Percentiles rank a stretch among this genome's conserved stretches.
phyloP scores from a whole-genome alignment of 2,113 vertebrate genomes.

The Plectropomus leopardus region DNA sequence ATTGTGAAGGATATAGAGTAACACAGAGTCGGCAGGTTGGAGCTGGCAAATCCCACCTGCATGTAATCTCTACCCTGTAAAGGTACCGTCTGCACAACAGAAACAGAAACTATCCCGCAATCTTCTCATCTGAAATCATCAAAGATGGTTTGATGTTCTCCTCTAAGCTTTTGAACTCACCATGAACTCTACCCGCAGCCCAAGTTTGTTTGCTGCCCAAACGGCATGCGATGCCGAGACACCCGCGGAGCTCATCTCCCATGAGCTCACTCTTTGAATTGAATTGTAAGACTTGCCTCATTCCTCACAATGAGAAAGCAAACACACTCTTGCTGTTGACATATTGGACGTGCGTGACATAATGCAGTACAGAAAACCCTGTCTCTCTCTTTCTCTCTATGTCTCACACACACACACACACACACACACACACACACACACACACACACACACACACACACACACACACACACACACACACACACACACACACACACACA shows the following conservation, averaged over 20 bases:
- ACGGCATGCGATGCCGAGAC: constrained; percentile 40
- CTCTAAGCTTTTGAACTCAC: constrained; percentile 66
- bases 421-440: constrained; percentile 30
- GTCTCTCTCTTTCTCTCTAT: no score
- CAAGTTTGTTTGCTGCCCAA: constrained; percentile 60
- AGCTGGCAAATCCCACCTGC: constrained; percentile 60
- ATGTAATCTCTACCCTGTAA: constrained; percentile 58
- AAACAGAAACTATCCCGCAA: constrained; percentile 58
- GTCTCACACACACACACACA: constrained; percentile 29
- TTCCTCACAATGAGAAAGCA: constrained; percentile 36
- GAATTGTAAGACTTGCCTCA: constrained; percentile 48
- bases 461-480: constrained; percentile 28
- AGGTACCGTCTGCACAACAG: constrained; percentile 26
- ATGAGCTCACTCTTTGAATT: constrained; percentile 53
- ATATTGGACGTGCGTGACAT: background rate
- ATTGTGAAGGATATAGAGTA: constrained; percentile 46
- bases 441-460: constrained; percentile 27
- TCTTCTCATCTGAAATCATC: constrained; percentile 72
- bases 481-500: constrained; percentile 30
- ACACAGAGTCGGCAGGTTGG: constrained; percentile 39
- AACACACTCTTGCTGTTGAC: constrained; percentile 18
- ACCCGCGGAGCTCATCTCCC: constrained; percentile 46
- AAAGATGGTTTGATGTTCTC: constrained; percentile 69
- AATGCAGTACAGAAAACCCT: background rate
- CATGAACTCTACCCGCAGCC: constrained; percentile 60